Evolutionary conservation across 2,113 vertebrate species (phyloP), one percentile per base, ranked within the genome.

Genomic region (Acanthochromis polyacanthus): DNA sequence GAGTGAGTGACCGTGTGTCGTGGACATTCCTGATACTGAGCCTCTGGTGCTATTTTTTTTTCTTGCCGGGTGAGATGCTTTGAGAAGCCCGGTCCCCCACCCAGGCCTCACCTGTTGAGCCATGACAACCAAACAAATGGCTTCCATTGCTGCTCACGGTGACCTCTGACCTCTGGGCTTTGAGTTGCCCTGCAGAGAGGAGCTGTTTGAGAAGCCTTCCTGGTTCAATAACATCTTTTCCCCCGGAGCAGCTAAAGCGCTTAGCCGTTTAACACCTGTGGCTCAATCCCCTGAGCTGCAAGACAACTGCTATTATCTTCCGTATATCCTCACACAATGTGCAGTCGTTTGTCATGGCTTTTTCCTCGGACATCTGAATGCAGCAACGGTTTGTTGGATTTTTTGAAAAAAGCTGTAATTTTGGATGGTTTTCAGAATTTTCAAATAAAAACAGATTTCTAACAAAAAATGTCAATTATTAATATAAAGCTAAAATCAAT

Each of bases 61-160:
- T 90, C 82, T 89, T 56, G 53, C 56, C 1, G 52, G 77, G 77
- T 91, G 89, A 93, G 81, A 87, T 93, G 93, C 94, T 93, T 89
- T 93, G 87, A 92, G 91, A 91, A 86, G 89, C 79, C 53, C 11
- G 8, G 48, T 59, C 77, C 67, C 84, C 86, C 83, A 84, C 85
- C 92, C 90, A 74, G 57, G 40, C 90, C 93, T 95, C 94, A 95
- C 95, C 95, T 96, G 95, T 95, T 93, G 92, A 91, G 87, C 78
- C 92, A 78, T 95, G 95, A 93, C 92, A 94, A 84, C 94, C 93
- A 93, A 95, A 95, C 94, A 95, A 92, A 95, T 93, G 87, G 81
- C 92, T 93, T 91, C 88, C 81, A 89, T 73, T n/a, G 70, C 91
- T 88, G 76, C 90, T 90, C 88, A 61, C 75, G 0, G 6, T 70